Percentiles rank a stretch among this genome's conserved stretches.
Evolutionary conservation across 2,113 vertebrate species (phyloP).

Genomic region (Opisthocomus hoazin): DNA sequence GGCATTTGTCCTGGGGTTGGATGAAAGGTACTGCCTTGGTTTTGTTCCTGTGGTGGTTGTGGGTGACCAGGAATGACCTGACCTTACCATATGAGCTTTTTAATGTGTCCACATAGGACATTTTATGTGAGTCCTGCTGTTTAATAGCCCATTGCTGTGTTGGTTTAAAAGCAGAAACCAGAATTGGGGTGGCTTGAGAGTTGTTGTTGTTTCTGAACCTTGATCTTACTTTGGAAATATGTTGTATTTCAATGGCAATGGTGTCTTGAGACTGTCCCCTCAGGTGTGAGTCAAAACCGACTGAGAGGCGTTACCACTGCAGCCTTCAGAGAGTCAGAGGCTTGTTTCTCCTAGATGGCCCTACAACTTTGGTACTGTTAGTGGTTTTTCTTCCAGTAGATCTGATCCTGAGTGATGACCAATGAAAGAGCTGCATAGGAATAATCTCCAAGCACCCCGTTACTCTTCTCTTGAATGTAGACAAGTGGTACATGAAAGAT

Average conservation of each 20-base stretch:
- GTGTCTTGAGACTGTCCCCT: background rate
- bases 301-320: background rate
- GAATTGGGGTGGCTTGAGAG: background rate
- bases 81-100: background rate
- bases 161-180: background rate
- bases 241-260: rapidly evolving
- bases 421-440: background rate
- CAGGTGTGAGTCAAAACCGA: background rate
- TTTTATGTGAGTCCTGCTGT: background rate
- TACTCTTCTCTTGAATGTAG: conserved; percentile 2
- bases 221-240: background rate
- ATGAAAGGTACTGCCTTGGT: background rate
- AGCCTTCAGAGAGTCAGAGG: background rate
- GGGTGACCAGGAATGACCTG: background rate
- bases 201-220: background rate
- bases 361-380: background rate
- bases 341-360: background rate
- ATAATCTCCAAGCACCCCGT: conserved; percentile 19
- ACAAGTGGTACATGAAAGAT: conserved; percentile 17
- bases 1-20: rapidly evolving
- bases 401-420: background rate
- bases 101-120: background rate
- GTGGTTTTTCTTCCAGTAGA: background rate
- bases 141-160: background rate
- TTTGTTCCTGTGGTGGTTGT: rapidly evolving